Percentiles rank a stretch among this genome's conserved stretches.
Conservation (phyloP, 2,888 invertebrate genomes). For the Dione vanillae region DNA sequence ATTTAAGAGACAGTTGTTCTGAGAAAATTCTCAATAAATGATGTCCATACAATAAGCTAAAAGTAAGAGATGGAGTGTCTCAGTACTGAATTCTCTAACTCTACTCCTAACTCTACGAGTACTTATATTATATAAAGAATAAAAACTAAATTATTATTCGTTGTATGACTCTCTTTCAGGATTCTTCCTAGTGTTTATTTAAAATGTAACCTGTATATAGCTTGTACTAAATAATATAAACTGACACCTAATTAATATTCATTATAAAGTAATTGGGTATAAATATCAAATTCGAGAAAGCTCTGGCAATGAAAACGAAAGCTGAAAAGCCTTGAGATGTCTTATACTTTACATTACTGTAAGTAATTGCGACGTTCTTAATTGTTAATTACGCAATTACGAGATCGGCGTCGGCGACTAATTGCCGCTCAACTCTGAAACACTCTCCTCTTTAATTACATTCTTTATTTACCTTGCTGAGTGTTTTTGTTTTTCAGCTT, state of each 20-base stretch:
- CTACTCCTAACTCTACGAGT: no score
- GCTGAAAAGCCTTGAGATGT: constrained; percentile 36
- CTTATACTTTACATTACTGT: constrained; percentile 24
- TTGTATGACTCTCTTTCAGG: no score
- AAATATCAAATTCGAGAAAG: neutral
- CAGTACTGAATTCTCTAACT: no score
- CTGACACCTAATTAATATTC: neutral
- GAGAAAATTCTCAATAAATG: no score
- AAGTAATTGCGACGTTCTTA: constrained; percentile 42
- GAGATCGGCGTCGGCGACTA: constrained; percentile 49
- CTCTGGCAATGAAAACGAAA: constrained; percentile 2
- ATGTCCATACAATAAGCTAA: no score
- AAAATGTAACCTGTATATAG: no score
- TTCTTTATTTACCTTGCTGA: constrained; percentile 16
- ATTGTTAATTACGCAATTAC: constrained; percentile 64
- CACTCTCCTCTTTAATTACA: constrained; percentile 23
- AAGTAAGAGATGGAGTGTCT: no score
- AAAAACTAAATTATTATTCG: no score
- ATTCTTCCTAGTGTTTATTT: no score
- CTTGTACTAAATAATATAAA: no score
- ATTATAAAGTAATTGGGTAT: neutral
- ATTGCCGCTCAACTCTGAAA: constrained; percentile 20
- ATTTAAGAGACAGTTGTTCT: no score
- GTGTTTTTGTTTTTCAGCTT: constrained; percentile 9
- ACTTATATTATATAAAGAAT: no score